Evolutionary conservation across 2,888 invertebrate genomes (phyloP).

Genomic region (Lissocephala sabroskyi): DNA sequence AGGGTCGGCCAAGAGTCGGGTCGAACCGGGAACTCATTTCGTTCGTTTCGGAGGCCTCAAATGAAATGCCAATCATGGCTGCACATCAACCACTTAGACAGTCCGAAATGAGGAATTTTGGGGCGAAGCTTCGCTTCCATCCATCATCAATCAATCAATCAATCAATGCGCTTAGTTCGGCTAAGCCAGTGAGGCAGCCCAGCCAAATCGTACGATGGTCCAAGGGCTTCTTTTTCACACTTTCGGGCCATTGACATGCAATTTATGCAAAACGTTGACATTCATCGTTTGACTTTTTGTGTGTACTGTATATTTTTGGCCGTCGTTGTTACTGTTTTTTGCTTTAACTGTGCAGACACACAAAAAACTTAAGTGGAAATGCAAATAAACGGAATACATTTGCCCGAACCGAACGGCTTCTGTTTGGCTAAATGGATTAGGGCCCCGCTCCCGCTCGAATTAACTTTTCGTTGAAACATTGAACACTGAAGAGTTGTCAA

Average conservation of each 20-base stretch:
- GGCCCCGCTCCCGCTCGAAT: too few species aligned
- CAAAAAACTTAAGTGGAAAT: conserved; percentile 27
- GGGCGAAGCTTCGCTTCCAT: background rate
- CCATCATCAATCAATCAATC: conserved; percentile 44
- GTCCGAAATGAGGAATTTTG: too few species aligned
- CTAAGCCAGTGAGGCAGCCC: conserved; percentile 22
- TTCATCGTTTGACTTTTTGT: conserved; percentile 42
- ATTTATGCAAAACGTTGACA: conserved; percentile 61
- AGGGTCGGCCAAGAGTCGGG: background rate
- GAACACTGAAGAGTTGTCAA: too few species aligned
- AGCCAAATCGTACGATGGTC: too few species aligned
- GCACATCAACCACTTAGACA: conserved; percentile 22
- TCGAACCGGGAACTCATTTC: background rate
- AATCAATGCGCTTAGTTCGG: conserved; percentile 9
- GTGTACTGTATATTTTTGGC: conserved; percentile 9
- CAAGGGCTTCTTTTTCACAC: background rate
- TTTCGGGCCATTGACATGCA: conserved; percentile 40
- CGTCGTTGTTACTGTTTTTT: conserved; percentile 21
- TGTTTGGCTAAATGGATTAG: conserved; percentile 1
- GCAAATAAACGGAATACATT: conserved; percentile 40
- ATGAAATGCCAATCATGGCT: conserved; percentile 34
- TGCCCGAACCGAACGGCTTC: conserved; percentile 37
- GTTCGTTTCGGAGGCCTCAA: conserved; percentile 4
- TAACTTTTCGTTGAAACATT: too few species aligned
- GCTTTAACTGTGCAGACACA: conserved; percentile 22